Base-by-base conservation (phyloP, 2,113 vertebrate species). In the Lagopus leucura region DNA sequence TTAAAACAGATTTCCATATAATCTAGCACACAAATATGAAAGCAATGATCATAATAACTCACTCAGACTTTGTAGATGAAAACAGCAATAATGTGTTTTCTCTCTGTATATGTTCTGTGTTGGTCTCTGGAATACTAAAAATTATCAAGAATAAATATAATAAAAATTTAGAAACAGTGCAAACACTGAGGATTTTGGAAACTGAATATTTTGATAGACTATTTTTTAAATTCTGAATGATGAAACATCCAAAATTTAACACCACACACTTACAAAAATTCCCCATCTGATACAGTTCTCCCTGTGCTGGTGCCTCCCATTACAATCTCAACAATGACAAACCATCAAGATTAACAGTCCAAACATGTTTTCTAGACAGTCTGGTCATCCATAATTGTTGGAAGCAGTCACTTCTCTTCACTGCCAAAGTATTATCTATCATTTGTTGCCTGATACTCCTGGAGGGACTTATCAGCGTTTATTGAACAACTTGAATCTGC, bases 391-490 rank as follows among this genome's bases (percentile, higher is more conserved):
- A 48, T 76, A 86, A 70, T 63, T 89, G 13, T 63, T 91, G 78
- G 84, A 93, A 96, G 76, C 69, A 95, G 67, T 10, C 64, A 81
- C n/a, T 86, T 86, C 38, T 69, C 66, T 48, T 72, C 24, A 15
- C 55, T 86, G 96, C 94, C 94, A 95, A 94, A 74, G 84, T 67
- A 34, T n/a, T 89, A 72, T 77, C 82, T 76, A 52, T 88, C 64
- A 88, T 78, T 60, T 83, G 72, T 73, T 92, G 54, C 42, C 24
- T 94, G 82, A 93, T 91, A 88, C 42, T 91, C 88, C 93, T 96
- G 50, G 73, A 80, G 72, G 88, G 85, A 89, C 24, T 76, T 77
- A 89, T 5, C 30, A 85, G 40, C 32, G 12, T 91, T 92, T 70
- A 92, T 88, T 80, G 86, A 93, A 92, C 65, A 77, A 90, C 70